Percentiles rank a stretch among this genome's conserved stretches.
Conservation (phyloP, 2,888 invertebrate species). For the Drosophila incognita region DNA sequence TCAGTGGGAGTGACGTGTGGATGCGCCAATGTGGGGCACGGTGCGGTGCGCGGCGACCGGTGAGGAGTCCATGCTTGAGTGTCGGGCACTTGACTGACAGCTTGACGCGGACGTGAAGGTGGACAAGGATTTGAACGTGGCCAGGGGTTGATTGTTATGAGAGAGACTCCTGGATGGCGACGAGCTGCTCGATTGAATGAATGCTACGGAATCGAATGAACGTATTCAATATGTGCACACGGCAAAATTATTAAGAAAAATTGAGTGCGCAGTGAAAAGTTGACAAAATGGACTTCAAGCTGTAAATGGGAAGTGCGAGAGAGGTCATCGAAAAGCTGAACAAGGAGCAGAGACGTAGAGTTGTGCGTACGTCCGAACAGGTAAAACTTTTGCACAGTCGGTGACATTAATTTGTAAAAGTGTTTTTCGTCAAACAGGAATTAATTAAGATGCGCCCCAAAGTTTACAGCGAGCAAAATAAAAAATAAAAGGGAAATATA, state of each 20-base stretch:
- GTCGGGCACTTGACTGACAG: constrained; percentile 76
- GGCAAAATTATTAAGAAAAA: constrained; percentile 72
- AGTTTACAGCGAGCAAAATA: constrained; percentile 25
- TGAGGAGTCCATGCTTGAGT: constrained; percentile 49
- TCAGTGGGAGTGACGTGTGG: constrained; percentile 65
- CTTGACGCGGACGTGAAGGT: constrained; percentile 57
- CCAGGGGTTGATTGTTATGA: constrained; percentile 48
- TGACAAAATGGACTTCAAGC: constrained; percentile 73
- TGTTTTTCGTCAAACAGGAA: constrained; percentile 84
- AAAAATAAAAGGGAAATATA: neutral
- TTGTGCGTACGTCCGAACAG: constrained; percentile 46
- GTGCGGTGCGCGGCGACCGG: constrained; percentile 3
- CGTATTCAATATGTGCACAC: constrained; percentile 73
- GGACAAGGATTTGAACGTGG: constrained; percentile 49
- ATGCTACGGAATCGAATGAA: constrained; percentile 37
- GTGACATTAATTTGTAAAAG: constrained; percentile 77
- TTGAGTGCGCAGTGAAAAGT: constrained; percentile 68
- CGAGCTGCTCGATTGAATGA: constrained; percentile 75
- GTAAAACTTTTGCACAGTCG: constrained; percentile 70
- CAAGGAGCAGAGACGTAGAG: constrained; percentile 39
- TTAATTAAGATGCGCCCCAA: constrained; percentile 82
- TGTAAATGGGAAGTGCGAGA: too few relatives aligned
- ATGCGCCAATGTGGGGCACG: constrained; percentile 15
- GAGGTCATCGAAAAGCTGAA: constrained; percentile 49
- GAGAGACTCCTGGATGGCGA: constrained; percentile 34